These are phyloP conservation scores for Pseudococcus longispinus DNA, from an alignment of 2,888 invertebrate genomes.

Conservation along the genomic window DNA sequence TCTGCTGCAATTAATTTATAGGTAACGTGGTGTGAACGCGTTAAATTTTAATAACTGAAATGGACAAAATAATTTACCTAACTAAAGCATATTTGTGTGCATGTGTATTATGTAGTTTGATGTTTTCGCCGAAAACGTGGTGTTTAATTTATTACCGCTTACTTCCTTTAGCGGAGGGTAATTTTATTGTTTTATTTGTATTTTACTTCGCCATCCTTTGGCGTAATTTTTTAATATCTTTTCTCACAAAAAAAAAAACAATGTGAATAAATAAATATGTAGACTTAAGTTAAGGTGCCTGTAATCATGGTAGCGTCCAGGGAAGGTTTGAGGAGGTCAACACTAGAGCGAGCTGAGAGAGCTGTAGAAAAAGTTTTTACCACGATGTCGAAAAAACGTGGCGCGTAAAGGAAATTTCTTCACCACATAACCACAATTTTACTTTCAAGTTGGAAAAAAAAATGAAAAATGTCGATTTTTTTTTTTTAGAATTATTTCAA, in stretches of 20 bases:
- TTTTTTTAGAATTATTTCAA: no score
- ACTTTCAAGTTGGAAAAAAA: no score
- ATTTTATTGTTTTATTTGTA: conserved; percentile 12
- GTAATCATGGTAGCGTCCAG: no score
- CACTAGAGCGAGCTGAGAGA: no score
- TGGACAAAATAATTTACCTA: background rate
- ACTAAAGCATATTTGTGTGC: background rate
- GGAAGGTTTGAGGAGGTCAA: no score
- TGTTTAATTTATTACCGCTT: conserved; percentile 26
- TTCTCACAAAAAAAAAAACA: background rate
- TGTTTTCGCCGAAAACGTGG: background rate
- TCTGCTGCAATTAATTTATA: conserved; percentile 11
- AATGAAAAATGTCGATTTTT: no score
- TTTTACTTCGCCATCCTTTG: background rate
- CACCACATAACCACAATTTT: no score
- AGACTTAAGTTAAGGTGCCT: no score
- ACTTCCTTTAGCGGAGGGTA: background rate
- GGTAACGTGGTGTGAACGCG: conserved; percentile 11
- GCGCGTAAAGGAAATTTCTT: no score
- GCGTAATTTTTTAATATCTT: background rate
- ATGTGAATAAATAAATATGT: no score
- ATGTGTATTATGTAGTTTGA: background rate
- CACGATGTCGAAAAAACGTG: no score
- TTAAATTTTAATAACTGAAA: conserved; percentile 2
- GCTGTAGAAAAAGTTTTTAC: no score